These are phyloP conservation scores for Patella pellucida DNA, from an alignment of 2,888 invertebrate species.

Conservation along the genomic window DNA sequence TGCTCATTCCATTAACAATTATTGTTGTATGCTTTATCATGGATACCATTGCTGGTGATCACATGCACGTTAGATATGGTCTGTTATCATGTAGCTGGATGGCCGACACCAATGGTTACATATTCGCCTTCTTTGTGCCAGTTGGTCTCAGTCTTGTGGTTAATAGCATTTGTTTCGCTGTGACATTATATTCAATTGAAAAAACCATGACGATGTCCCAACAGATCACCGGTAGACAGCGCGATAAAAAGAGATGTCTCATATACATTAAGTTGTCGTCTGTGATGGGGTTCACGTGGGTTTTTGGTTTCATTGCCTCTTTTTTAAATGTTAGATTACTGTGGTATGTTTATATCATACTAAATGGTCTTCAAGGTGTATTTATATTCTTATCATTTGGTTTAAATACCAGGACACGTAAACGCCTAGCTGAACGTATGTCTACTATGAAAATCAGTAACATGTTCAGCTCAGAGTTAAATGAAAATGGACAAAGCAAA, in stretches of 20 bases:
- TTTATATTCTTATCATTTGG: not conserved
- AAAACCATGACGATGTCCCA: not conserved
- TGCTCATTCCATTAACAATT: not conserved
- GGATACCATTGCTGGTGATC: not conserved
- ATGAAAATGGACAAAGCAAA: no score
- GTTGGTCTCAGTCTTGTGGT: not conserved
- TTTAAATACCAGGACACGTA: not conserved
- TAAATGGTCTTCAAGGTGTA: conserved; percentile 4
- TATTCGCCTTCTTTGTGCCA: not conserved
- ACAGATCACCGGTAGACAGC: not conserved
- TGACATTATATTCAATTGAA: not conserved
- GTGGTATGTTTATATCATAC: not conserved
- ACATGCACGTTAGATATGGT: not conserved
- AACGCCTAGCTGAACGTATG: no score
- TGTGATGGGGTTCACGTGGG: not conserved
- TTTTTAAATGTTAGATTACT: not conserved
- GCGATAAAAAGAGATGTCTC: not conserved
- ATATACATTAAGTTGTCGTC: not conserved
- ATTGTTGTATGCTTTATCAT: not conserved
- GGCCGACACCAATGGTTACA: not conserved
- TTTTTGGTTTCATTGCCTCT: not conserved
- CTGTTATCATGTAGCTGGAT: not conserved
- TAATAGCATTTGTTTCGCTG: not conserved
- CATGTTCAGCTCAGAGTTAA: no score
- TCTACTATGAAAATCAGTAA: no score